Base-by-base conservation (phyloP, 2,888 invertebrate genomes). In the Agrochola lota region DNA sequence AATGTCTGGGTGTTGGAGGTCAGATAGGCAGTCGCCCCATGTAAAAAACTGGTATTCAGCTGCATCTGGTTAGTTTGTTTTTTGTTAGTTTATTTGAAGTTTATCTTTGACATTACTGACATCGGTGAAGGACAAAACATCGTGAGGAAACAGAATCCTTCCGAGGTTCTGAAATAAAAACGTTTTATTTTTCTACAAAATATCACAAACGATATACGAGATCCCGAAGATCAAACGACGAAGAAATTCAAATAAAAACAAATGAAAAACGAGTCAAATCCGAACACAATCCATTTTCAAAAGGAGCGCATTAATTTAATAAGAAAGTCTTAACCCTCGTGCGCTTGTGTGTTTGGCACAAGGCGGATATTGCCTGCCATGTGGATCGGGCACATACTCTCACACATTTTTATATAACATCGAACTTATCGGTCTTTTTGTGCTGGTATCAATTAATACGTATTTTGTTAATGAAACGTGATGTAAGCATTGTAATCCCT, bases 241-340 rank as follows among this genome's bases (percentile, higher is more conserved):
- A 74, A 73, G 9, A 55, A 81, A 66, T 66, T 81, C 30, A 59
- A 77, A 52, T 17, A 35, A 20, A 74, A 68, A 75, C 68, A 78
- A 75, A 71, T 55, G 68, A 80, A 80, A 76, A 63, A 57, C 55
- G 75, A 66, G 26, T 68, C 1, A 74, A 76, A 78, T 69, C 30
- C 26, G 26, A 55, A 46, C 40, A 76, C 72, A 68, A 85, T 74
- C 76, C 70, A 12, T 70, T 66, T 59, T 72, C 40, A 66, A 79
- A 87, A 81, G 79, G 71, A 78, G 57, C 80, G 72, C 82, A 82
- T 89, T 88, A 81, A 86, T 85, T 86, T 82, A 87, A 88, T 87
- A 88, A 89, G 77, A 83, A 85, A 83, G 72, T 81, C 78, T 83
- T 83, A 82, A 72, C 72, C 78, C 81, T 83, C 74, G 26, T 55